These are phyloP conservation scores for Micromesistius poutassou DNA, from an alignment of 2,797 vertebrate species.

Conservation along the genomic window DNA sequence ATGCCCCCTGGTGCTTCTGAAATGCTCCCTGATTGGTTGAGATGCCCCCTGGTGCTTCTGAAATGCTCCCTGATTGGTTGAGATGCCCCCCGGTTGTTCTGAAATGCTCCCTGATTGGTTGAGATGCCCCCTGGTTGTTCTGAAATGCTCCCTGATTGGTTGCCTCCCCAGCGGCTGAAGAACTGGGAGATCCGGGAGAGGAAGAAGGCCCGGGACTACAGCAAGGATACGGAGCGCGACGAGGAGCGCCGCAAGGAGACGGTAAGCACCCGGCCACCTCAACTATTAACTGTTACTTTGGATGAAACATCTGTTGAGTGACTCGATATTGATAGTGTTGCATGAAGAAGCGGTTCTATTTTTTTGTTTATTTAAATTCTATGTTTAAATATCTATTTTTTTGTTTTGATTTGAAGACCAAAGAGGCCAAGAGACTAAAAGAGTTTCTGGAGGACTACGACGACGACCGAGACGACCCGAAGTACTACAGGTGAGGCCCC, in stretches of 20 bases:
- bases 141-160: background rate
- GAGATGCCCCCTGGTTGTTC: background rate
- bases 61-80: no score
- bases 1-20: no score
- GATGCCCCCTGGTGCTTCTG: no score
- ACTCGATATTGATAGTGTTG: no score
- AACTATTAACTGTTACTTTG: background rate
- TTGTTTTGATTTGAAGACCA: constrained; percentile 75
- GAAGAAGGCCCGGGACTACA: constrained; percentile 94
- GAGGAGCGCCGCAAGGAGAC: constrained; percentile 93
- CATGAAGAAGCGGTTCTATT: background rate
- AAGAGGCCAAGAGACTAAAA: constrained; percentile 97
- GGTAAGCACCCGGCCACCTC: constrained; percentile 60
- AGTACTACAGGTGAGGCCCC: constrained; percentile 87
- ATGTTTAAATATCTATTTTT: background rate
- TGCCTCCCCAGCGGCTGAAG: constrained; percentile 85
- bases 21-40: no score
- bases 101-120: no score
- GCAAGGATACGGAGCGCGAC: constrained; percentile 92
- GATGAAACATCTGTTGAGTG: no score
- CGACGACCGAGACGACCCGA: constrained; percentile 95
- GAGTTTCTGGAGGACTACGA: constrained; percentile 99
- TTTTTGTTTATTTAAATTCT: no score
- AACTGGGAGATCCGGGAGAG: constrained; percentile 98
- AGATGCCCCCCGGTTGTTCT: no score